A percentile compares a stretch with the other conserved stretches of the same genome.
Evolutionary conservation across 2,888 invertebrate genomes (phyloP).

Genomic region (Heliconius aoede): DNA sequence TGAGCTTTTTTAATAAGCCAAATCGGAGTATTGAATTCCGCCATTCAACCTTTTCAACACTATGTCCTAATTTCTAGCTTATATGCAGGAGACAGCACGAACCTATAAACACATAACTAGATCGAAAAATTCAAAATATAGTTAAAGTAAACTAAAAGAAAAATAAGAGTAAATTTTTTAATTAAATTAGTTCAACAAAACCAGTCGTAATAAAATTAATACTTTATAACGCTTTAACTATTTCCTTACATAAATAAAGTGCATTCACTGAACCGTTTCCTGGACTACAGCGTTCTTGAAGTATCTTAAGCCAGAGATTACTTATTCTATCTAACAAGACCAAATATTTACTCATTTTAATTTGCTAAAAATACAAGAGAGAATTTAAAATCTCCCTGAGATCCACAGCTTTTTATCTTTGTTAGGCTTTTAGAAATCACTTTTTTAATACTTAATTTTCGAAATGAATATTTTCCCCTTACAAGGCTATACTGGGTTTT

Average conservation of each 20-base stretch:
- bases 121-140: too few relatives aligned
- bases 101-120: too few relatives aligned
- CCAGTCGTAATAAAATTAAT: neutral
- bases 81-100: too few relatives aligned
- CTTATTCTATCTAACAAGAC: slow-evolving; percentile 27
- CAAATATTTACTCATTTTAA: slow-evolving; percentile 41
- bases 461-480: neutral
- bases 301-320: slow-evolving; percentile 42
- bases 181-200: neutral
- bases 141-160: neutral
- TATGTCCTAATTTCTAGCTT: too few relatives aligned
- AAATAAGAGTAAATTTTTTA: neutral
- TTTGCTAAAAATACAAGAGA: slow-evolving; percentile 37
- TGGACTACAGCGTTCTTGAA: slow-evolving; percentile 28
- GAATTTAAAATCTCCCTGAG: neutral
- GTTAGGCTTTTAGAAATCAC: slow-evolving; percentile 23
- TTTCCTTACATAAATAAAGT: slow-evolving; percentile 14
- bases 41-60: too few relatives aligned
- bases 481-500: too few relatives aligned
- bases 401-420: slow-evolving; percentile 16
- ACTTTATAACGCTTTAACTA: slow-evolving; percentile 5
- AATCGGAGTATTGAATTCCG: too few relatives aligned
- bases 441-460: neutral
- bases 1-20: too few relatives aligned
- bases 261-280: slow-evolving; percentile 16